Conservation (phyloP, 2,113 vertebrate genomes). For the Maccullochella peelii region DNA sequence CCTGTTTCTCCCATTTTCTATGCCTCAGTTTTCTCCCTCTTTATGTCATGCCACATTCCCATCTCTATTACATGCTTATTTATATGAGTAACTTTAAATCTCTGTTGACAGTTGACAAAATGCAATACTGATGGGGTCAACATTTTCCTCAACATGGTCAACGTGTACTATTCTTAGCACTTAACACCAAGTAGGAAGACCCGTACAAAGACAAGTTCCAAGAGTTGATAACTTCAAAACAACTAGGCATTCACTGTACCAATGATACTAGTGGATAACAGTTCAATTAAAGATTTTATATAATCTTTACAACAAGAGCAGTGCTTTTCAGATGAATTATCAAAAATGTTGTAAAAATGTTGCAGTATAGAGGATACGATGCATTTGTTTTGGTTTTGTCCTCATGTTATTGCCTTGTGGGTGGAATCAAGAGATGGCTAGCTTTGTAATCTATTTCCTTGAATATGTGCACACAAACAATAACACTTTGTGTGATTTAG, state of each 20-base stretch:
- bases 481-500: neutral
- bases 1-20: slow-evolving; percentile 4
- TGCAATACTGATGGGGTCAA: neutral
- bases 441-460: neutral
- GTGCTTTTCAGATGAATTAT: neutral
- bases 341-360: neutral
- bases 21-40: neutral
- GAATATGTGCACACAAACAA: neutral
- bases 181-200: neutral
- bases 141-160: no score
- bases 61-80: neutral
- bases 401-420: neutral
- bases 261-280: neutral
- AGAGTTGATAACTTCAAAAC: neutral
- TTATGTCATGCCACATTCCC: slow-evolving; percentile 4
- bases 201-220: neutral
- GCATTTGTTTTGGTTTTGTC: neutral
- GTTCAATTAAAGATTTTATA: no score
- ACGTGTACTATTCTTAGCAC: neutral
- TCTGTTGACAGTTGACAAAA: neutral
- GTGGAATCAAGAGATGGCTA: neutral
- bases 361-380: no score
- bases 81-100: neutral
- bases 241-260: neutral
- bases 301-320: neutral